These are phyloP conservation scores for Thymallus thymallus DNA, from an alignment of 2,113 vertebrate species.

Conservation along the genomic window DNA sequence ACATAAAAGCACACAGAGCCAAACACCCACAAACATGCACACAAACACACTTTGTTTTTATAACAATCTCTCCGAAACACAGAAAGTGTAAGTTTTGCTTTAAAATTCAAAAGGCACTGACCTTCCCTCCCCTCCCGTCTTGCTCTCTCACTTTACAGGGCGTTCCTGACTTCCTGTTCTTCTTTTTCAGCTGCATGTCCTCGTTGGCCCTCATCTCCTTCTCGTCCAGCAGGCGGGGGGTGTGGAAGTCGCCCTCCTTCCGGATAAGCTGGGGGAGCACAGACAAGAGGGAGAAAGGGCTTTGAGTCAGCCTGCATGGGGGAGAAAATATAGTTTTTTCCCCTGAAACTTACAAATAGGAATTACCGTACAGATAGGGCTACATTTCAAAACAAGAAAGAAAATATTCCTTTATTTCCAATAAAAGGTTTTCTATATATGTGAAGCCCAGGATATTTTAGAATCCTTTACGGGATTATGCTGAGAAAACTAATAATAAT, in stretches of 20 bases:
- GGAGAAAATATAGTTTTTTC: no score
- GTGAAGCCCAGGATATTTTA: no score
- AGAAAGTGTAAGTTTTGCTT: conserved; percentile 25
- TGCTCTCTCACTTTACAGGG: conserved; percentile 82
- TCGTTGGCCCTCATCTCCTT: conserved; percentile 78
- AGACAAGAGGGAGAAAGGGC: background rate
- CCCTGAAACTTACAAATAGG: no score
- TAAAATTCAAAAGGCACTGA: conserved; percentile 62
- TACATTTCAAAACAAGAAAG: background rate
- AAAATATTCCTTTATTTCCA: background rate
- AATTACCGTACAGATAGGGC: no score
- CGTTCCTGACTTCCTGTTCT: conserved; percentile 81
- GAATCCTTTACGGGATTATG: no score
- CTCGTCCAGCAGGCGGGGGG: conserved; percentile 77
- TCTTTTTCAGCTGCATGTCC: conserved; percentile 80
- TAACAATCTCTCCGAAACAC: background rate
- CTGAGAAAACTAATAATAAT: no score
- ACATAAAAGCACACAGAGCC: background rate
- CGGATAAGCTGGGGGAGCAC: conserved; percentile 71
- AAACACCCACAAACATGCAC: background rate
- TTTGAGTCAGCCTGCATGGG: background rate
- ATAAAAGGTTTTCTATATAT: background rate
- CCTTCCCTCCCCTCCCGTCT: conserved; percentile 76
- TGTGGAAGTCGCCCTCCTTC: conserved; percentile 79
- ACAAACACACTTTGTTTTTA: background rate